Percentiles rank a stretch among this genome's conserved stretches.
These are phyloP conservation scores for Leptestheria dahalacensis DNA, from an alignment of 1,140 invertebrate species.

Conservation along the genomic window DNA sequence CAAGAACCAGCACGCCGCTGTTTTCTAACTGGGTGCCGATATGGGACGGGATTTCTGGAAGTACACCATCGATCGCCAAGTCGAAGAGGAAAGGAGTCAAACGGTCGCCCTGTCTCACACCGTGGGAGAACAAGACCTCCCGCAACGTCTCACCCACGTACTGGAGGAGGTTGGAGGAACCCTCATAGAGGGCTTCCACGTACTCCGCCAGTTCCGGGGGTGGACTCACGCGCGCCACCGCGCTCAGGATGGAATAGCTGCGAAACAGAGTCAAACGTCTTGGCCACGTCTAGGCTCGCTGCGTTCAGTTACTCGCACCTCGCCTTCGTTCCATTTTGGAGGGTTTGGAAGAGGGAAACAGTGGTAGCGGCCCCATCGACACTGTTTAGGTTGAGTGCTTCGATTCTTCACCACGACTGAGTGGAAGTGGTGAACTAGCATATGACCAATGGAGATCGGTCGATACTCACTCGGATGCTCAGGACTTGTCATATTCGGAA, in stretches of 20 bases:
- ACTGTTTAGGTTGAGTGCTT: neutral
- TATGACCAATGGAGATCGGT: slow-evolving; percentile 20
- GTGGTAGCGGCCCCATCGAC: slow-evolving; percentile 18
- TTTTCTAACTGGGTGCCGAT: neutral
- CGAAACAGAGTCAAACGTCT: slow-evolving; percentile 27
- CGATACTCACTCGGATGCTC: slow-evolving; percentile 18
- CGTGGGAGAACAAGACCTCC: slow-evolving; percentile 13
- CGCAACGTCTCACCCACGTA: neutral
- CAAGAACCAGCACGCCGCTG: neutral
- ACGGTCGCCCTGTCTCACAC: slow-evolving; percentile 27
- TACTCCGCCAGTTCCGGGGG: slow-evolving; percentile 9
- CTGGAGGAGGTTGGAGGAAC: slow-evolving; percentile 14
- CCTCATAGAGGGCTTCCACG: slow-evolving; percentile 9
- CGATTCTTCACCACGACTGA: slow-evolving; percentile 20
- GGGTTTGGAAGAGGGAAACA: slow-evolving; percentile 9
- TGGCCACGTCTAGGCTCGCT: slow-evolving; percentile 21
- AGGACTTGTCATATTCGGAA: slow-evolving; percentile 20
- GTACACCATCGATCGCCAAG: slow-evolving; percentile 21
- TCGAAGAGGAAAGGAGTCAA: slow-evolving; percentile 25
- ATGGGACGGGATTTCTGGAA: neutral
- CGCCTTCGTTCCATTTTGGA: slow-evolving; percentile 16
- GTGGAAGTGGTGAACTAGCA: slow-evolving; percentile 19
- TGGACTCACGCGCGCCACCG: slow-evolving; percentile 13
- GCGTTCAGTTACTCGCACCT: slow-evolving; percentile 12
- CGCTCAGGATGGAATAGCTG: slow-evolving; percentile 18